Base-by-base conservation (phyloP, 2,113 vertebrate species). In the Chascanopsetta lugubris region DNA sequence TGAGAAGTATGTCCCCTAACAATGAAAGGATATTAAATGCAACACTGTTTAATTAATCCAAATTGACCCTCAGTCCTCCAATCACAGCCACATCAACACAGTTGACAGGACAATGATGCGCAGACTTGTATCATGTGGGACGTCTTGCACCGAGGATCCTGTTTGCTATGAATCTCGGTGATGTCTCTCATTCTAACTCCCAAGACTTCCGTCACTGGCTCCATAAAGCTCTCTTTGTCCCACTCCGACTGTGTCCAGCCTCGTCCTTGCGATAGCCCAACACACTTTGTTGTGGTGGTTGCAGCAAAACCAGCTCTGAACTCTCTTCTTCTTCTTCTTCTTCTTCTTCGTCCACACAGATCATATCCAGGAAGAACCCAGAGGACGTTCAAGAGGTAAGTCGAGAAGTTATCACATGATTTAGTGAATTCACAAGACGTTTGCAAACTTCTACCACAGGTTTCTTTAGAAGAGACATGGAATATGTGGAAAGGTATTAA, bases 351-450 rank as follows among this genome's bases (percentile, higher is more conserved):
- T 61, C 79, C 85, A 87, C 80, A 78, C 91, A 99, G 97, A 94
- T 96, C 67, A 96, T 99, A 90, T 99, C 96, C 61, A 94, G 97
- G 80, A 96, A 92, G 90, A 98, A 93, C 84, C 96, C 95, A 48
- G 96, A 99, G 60, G 96, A 98, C 84, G 95, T 99, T 75, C 96
- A 97, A 90, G 97, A 99, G 96, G 97, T 99, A 94, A 95, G 79
- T 61, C 27, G 20, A 30, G 3, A 5, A n/a, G 4, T 0, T 2
- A 1, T 36, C 38, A 17, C 36, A 69, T 21, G 17, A 2, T 38
- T 3, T 20, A 21, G 12, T 18, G 30, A 55, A 9, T 53, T 5
- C 6, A 21, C 3, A 24, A 13, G 63, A 18, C 32, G 47, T 30
- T 6, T 15, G 12, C 12, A 29, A 8, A 30, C 2, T 7, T 15